Evolutionary conservation across 2,113 vertebrate genomes (phyloP).

Genomic region (Brachypteracias leptosomus): DNA sequence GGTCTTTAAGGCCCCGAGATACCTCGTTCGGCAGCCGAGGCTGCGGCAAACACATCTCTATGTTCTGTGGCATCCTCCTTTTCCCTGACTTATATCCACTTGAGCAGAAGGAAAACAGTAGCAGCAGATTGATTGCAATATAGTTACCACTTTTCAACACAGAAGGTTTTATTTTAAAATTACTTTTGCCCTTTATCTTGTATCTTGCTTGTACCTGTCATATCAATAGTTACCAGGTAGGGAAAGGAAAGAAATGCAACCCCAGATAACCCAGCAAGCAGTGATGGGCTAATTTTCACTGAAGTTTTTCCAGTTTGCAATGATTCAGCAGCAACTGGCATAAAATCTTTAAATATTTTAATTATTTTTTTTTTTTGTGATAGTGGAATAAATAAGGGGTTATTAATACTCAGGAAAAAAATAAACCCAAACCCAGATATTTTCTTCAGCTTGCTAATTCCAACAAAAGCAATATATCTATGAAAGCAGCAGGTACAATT

Average conservation of each 20-base stretch:
- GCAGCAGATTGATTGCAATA: not conserved
- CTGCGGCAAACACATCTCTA: not conserved
- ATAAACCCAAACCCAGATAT: not conserved
- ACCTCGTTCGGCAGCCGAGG: not conserved
- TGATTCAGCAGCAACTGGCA: not conserved
- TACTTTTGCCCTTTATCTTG: slow-evolving; percentile 7
- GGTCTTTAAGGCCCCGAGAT: not conserved
- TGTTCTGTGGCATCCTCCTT: not conserved
- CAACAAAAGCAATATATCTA: not conserved
- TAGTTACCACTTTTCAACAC: not conserved
- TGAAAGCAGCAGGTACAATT: not conserved
- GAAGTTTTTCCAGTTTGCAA: not conserved
- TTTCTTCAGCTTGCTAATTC: not conserved
- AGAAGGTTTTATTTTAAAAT: slow-evolving; percentile 18
- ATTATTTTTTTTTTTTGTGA: not conserved
- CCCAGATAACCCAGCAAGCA: not conserved
- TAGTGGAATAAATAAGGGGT: not conserved
- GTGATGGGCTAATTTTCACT: not conserved
- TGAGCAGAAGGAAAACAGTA: slow-evolving; percentile 5
- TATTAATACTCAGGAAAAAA: not conserved
- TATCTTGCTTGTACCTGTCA: slow-evolving; percentile 11
- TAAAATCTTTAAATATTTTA: not conserved
- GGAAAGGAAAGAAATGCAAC: not conserved
- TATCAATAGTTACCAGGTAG: not conserved
- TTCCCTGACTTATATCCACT: not conserved